Evolutionary conservation across 2,797 vertebrate genomes (phyloP), one percentile per base, ranked within the genome.

Genomic region (Anomalospiza imberbis): DNA sequence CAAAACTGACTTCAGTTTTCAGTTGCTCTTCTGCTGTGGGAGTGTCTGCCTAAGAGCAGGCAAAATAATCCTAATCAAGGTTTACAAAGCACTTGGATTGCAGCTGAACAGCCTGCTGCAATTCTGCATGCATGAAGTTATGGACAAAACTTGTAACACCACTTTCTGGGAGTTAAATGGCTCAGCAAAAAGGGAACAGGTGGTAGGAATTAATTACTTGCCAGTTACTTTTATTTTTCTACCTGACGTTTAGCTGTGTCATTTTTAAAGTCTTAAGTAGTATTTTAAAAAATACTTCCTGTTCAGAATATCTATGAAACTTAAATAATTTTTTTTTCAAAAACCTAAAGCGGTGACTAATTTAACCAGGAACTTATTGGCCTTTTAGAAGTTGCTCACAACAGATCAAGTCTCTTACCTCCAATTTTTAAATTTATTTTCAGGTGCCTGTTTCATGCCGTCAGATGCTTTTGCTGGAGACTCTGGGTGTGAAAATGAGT

Each of bases 401-500:
- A 44, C 29, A 92, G 62, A 40, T 44, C 9, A 54, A 51, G 4
- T 60, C 15, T 71, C n/a, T 80, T 74, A 38, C 22, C 16, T 87
- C 13, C 9, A 2, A 0, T 26, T 82, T 73, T 73, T 17, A 1
- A 32, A 63, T 81, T 88, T 57, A 9, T 95, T 97, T 97, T 34
- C 97, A 99, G 99, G 96, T 98, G 31, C 94, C 99, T 13, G 6
- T 66, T 36, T 88, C 95, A 12, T 75, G 88, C n/a, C 97, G 98
- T 40, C 97, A 96, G 28, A 91, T 68, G 28, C 96, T 98, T 81
- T 95, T 99, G 55, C 97, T 99, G 40, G 98, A 98, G 61, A 98
- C 98, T 7, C 95, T 99, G 34, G 97, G 98, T 36, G 97, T 98
- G 80, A 98, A 97, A 29, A 97, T 96, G 61, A 91, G 92, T 22